These are phyloP conservation scores for Anarhynchus alexandrinus DNA, from an alignment of 2,113 vertebrate species.

Conservation along the genomic window DNA sequence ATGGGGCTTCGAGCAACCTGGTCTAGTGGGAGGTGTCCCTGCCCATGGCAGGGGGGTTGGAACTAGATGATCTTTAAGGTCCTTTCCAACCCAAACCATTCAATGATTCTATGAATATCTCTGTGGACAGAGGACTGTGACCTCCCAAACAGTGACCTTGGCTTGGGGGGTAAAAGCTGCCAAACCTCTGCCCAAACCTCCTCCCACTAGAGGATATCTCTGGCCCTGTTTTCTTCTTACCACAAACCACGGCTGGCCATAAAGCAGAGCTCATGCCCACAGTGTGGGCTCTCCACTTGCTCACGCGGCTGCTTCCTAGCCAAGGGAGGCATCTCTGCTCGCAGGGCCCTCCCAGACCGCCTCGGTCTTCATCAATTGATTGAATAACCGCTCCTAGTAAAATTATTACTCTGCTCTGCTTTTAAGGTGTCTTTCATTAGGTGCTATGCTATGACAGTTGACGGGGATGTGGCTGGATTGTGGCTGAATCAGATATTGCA, in stretches of 20 bases:
- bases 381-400: not conserved
- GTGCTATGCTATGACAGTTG: not conserved
- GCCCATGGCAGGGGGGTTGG: not conserved
- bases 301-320: not conserved
- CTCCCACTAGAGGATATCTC: not conserved
- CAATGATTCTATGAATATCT: not conserved
- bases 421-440: not conserved
- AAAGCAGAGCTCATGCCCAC: not conserved
- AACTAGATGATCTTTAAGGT: not conserved
- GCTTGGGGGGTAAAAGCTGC: not conserved
- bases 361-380: not conserved
- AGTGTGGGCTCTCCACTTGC: not conserved
- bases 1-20: not conserved
- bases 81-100: not conserved
- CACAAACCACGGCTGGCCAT: not conserved
- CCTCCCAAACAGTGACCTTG: not conserved
- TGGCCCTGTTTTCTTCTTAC: not conserved
- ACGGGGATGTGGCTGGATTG: not conserved
- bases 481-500: not conserved
- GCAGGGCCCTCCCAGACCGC: not conserved
- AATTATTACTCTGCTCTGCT: not conserved
- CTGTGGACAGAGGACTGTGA: not conserved
- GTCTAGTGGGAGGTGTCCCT: not conserved
- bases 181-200: not conserved
- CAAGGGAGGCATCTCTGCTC: not conserved